Evolutionary conservation across 2,113 vertebrate species (phyloP).

Genomic region (Sitta europaea): DNA sequence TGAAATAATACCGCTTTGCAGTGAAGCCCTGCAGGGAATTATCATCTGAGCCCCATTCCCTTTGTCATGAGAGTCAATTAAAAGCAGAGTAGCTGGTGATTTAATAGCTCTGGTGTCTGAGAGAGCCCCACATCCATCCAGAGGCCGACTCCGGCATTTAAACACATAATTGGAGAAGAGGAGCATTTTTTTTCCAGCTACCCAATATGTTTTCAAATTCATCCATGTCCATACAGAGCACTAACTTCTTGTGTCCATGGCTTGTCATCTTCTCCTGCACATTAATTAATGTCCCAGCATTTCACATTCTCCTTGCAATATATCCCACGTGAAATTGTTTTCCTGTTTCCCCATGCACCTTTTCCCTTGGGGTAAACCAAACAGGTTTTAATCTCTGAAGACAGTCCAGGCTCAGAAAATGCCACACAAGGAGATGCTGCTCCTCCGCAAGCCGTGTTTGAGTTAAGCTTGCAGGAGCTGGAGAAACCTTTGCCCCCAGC

Average conservation of each 20-base stretch:
- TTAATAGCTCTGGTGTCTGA: conserved; percentile 24
- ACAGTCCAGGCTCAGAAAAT: background rate
- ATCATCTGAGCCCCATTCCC: background rate
- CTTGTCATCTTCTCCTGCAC: background rate
- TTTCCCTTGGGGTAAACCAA: background rate
- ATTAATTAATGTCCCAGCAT: background rate
- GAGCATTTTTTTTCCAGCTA: background rate
- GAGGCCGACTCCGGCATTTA: background rate
- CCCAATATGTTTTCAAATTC: background rate
- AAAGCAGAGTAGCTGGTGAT: conserved; percentile 21
- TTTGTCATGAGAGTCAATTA: conserved; percentile 55
- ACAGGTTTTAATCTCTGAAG: background rate
- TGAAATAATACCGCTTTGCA: background rate
- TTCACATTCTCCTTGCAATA: background rate
- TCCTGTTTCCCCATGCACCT: background rate
- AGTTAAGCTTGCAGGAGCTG: background rate
- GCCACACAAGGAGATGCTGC: background rate
- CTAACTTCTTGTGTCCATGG: background rate
- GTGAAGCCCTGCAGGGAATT: background rate
- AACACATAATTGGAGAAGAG: background rate
- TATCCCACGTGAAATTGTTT: background rate
- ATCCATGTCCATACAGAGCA: background rate
- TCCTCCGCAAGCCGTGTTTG: background rate
- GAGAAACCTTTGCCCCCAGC: background rate
- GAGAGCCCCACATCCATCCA: background rate